Base-by-base conservation (phyloP, 2,888 invertebrate genomes). In the Archips xylosteana region DNA sequence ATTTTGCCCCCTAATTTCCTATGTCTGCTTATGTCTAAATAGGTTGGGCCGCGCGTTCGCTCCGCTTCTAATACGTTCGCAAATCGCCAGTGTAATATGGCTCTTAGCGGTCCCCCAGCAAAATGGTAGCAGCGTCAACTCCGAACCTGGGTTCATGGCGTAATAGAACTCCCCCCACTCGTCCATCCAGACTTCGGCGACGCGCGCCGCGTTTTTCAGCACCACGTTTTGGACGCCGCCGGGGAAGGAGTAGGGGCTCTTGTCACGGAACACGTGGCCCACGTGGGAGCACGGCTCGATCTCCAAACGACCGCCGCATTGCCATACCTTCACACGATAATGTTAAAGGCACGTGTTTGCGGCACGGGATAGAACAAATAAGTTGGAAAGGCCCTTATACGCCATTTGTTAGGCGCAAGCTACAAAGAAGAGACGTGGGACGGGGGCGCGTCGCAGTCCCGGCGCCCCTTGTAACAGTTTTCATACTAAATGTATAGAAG, bases 111-210 rank as follows among this genome's bases (percentile, higher is more conserved):
- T 6, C 34, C 13, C 63, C 75, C 73, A 76, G 77, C 79, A 86
- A 85, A 88, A 87, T 78, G 81, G 81, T 79, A 86, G 78, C 84
- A 87, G 81, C 81, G 75, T 75, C 64, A 34, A 76, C 79, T 75
- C 89, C 95, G 96, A 97, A 98, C 98, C 98, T 98, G 98, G 98
- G 95, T 98, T 99, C 97, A 99, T 98, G 95, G 98, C 98, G 97
- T 98, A 99, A 96, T 98, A 99, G 97, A 99, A 99, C 95, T 98
- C 98, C 94, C 98, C 97, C 98, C 99, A 99, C 94, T 99, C 99
- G 96, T 99, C 99, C 97, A 99, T 98, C 99, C 99, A 99, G 86
- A 99, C 99, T 94, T 99, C 98, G 85, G 99, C 99, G 85, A 99
- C 99, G 85, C 99, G 96, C 85, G 99, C 98, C 82, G 99, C 98